These are phyloP conservation scores for Genyomyrus donnyi DNA, from an alignment of 2,113 vertebrate genomes.

Conservation along the genomic window DNA sequence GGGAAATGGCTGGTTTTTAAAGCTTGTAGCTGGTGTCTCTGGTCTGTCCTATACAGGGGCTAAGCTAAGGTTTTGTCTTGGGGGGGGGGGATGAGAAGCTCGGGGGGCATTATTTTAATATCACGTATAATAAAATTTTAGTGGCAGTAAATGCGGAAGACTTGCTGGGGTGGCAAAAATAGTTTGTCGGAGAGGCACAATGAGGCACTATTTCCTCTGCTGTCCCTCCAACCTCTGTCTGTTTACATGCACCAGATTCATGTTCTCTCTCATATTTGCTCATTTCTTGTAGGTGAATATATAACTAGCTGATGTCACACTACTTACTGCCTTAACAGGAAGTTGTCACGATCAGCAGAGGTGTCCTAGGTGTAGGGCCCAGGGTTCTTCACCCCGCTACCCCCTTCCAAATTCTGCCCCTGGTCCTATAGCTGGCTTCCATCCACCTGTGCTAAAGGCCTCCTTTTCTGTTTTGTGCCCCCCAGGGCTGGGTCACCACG, in stretches of 20 bases:
- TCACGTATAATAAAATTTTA: background rate
- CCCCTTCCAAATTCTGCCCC: background rate
- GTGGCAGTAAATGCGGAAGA: background rate
- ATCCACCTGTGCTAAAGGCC: background rate
- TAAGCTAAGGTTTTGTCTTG: background rate
- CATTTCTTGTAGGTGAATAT: background rate
- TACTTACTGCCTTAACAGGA: background rate
- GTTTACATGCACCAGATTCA: background rate
- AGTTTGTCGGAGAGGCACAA: background rate
- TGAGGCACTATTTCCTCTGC: background rate
- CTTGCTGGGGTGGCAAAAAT: background rate
- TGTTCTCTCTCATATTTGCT: background rate
- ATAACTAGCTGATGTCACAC: background rate
- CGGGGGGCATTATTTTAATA: background rate
- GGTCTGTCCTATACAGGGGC: background rate
- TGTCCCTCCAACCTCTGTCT: background rate
- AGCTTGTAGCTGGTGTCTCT: background rate
- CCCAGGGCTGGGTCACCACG: slow-evolving; percentile 64
- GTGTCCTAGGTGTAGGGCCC: background rate
- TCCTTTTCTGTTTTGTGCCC: slow-evolving; percentile 13
- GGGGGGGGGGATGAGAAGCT: background rate
- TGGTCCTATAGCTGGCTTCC: background rate
- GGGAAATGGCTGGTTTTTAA: too few species aligned
- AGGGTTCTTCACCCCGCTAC: background rate
- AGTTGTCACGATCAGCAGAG: background rate